These are phyloP conservation scores for Orycteropus afer DNA, from an alignment of 2,113 vertebrate genomes.

Conservation along the genomic window DNA sequence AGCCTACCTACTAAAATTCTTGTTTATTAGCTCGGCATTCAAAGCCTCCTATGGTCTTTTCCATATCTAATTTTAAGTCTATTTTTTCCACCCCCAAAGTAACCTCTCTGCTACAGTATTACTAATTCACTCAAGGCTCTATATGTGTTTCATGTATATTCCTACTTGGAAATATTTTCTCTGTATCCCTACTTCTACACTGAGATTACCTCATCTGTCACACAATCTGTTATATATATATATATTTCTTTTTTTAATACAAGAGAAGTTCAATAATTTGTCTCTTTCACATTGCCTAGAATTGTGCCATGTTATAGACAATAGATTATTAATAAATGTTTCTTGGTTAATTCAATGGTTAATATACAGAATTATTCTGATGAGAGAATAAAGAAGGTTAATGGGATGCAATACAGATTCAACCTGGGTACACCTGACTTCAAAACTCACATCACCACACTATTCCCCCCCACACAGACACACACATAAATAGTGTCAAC, in stretches of 20 bases:
- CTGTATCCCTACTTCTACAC: neutral
- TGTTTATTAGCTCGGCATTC: neutral
- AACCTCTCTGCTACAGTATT: neutral
- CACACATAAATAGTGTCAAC: neutral
- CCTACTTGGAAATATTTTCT: neutral
- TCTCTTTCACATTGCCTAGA: neutral
- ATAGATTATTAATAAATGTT: neutral
- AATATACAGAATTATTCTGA: neutral
- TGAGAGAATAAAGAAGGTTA: neutral
- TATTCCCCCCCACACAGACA: no score
- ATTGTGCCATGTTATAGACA: neutral
- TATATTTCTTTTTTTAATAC: neutral
- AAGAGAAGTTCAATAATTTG: neutral
- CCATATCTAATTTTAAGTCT: constrained; percentile 2
- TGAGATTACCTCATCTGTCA: neutral
- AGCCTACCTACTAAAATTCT: neutral
- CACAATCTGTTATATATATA: neutral
- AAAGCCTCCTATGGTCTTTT: neutral
- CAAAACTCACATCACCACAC: neutral
- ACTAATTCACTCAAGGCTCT: neutral
- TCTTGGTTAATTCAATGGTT: neutral
- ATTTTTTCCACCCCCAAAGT: neutral
- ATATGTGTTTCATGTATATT: neutral
- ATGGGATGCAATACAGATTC: neutral
- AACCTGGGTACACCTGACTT: neutral